These are phyloP conservation scores for Plagodis dolabraria DNA, from an alignment of 2,888 invertebrate species.

Conservation along the genomic window DNA sequence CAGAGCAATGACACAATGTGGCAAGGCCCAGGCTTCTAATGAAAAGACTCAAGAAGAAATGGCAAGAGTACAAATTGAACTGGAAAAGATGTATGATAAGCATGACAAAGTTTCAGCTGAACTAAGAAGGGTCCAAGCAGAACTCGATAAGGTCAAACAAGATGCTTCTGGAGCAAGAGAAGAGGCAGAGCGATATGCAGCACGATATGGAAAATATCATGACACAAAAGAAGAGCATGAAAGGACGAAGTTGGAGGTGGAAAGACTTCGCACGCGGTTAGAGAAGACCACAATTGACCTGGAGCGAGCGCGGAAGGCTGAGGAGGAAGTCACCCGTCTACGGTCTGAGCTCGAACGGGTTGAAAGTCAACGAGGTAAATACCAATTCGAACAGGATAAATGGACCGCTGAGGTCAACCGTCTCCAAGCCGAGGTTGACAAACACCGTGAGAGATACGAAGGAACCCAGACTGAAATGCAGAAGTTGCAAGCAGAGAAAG, in stretches of 20 bases:
- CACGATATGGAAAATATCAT: constrained; percentile 91
- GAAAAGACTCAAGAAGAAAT: constrained; percentile 96
- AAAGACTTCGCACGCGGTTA: constrained; percentile 90
- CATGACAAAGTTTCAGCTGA: constrained; percentile 94
- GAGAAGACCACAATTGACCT: constrained; percentile 93
- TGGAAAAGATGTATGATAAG: constrained; percentile 96
- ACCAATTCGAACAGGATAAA: constrained; percentile 84
- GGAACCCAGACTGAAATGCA: constrained; percentile 90
- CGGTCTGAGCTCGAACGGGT: constrained; percentile 89
- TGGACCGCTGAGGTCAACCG: constrained; percentile 88
- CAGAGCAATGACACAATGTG: constrained; percentile 93
- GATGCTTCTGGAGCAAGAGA: constrained; percentile 92
- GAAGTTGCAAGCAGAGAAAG: constrained; percentile 86
- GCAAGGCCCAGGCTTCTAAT: constrained; percentile 92
- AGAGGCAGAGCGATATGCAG: constrained; percentile 90
- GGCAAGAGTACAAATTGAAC: constrained; percentile 92
- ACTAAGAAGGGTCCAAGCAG: constrained; percentile 91
- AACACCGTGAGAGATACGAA: constrained; percentile 91
- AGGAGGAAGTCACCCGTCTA: constrained; percentile 87
- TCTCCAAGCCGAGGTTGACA: constrained; percentile 90
- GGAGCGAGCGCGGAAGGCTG: constrained; percentile 89
- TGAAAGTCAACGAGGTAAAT: constrained; percentile 88
- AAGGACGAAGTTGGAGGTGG: constrained; percentile 91
- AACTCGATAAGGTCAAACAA: constrained; percentile 88
- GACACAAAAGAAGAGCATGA: constrained; percentile 91